Evolutionary conservation across 2,888 invertebrate genomes (phyloP), one percentile per base, ranked within the genome.

Genomic region (Xiphydria camelus): DNA sequence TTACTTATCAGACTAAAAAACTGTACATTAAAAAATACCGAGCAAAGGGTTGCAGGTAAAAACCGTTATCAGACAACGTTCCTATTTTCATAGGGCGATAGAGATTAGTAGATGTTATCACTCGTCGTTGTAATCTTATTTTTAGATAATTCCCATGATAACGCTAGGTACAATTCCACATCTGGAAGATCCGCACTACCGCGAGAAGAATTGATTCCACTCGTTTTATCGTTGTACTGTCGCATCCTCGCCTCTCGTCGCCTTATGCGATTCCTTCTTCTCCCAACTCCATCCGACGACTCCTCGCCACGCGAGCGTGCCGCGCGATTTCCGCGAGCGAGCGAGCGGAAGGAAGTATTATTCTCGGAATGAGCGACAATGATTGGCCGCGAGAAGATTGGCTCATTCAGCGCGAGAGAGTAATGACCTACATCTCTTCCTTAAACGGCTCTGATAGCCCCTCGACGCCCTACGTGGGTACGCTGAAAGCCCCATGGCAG

Each of bases 181-280:
- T n/a, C n/a, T n/a, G n/a, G n/a, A n/a, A n/a, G n/a, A n/a, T n/a
- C n/a, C n/a, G n/a, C n/a, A n/a, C n/a, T n/a, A n/a, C n/a, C n/a
- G n/a, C n/a, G n/a, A n/a, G n/a, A n/a, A n/a, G n/a, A n/a, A n/a
- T n/a, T n/a, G n/a, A n/a, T n/a, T n/a, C n/a, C n/a, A 38, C 47
- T 37, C 40, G 55, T 50, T 55, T 48, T 53, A 52, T 57, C 58
- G 59, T 60, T 54, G 48, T 33, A 34, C 48, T 45, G 34, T 35
- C 38, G 36, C 45, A 47, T 15, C 42, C 45, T 33, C 46, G 9
- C 6, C 2, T n/a, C 12, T 4, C 15, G 19, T 26, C 22, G 15
- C 5, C 19, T 21, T 10, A 19, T 18, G 18, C 32, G 49, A 35
- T 39, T 34, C 34, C 33, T 31, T 26, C 25, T 31, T 36, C 26